Evolutionary conservation across 64 coral and sea anemone genomes (phyloP).

Genomic region (Dendrophyllia cribrosa): DNA sequence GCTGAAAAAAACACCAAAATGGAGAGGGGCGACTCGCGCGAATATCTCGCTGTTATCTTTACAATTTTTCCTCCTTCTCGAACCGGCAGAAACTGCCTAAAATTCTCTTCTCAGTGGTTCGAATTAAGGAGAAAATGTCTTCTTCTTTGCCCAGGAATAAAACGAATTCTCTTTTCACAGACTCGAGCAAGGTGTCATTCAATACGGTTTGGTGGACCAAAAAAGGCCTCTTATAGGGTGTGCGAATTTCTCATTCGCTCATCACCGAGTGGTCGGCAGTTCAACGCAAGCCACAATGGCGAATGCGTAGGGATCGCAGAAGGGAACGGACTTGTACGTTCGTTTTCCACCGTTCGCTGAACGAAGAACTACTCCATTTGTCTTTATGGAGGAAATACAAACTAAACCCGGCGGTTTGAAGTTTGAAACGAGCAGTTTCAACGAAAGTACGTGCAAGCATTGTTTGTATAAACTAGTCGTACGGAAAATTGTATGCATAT

Average conservation of each 20-base stretch:
- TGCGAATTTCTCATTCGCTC: slow-evolving; percentile 99
- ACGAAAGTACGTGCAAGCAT: slow-evolving; percentile 91
- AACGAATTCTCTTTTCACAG: slow-evolving; percentile 82
- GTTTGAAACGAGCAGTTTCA: slow-evolving; percentile 85
- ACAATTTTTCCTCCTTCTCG: slow-evolving; percentile 48
- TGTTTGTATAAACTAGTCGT: slow-evolving; percentile 99
- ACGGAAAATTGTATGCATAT: slow-evolving; percentile 99
- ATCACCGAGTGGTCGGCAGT: slow-evolving; percentile 93
- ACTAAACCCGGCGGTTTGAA: slow-evolving; percentile 78
- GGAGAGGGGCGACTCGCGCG: slow-evolving; percentile 85
- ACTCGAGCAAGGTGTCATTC: slow-evolving; percentile 99
- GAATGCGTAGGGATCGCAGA: slow-evolving; percentile 62
- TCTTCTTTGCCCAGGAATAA: slow-evolving; percentile 77
- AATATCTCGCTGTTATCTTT: slow-evolving; percentile 72
- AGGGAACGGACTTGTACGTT: slow-evolving; percentile 39
- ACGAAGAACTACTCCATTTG: slow-evolving; percentile 43
- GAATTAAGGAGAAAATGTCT: slow-evolving; percentile 49
- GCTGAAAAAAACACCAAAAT: slow-evolving; percentile 95
- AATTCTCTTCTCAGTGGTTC: slow-evolving; percentile 28
- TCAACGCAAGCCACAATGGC: slow-evolving; percentile 95
- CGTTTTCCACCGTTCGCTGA: slow-evolving; percentile 8
- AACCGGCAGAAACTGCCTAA: slow-evolving; percentile 49
- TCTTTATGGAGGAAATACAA: slow-evolving; percentile 94
- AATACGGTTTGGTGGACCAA: slow-evolving; percentile 99
- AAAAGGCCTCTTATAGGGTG: slow-evolving; percentile 99